phyloP scores from a whole-genome alignment of 2,888 invertebrate species.

The Syritta pipiens region DNA sequence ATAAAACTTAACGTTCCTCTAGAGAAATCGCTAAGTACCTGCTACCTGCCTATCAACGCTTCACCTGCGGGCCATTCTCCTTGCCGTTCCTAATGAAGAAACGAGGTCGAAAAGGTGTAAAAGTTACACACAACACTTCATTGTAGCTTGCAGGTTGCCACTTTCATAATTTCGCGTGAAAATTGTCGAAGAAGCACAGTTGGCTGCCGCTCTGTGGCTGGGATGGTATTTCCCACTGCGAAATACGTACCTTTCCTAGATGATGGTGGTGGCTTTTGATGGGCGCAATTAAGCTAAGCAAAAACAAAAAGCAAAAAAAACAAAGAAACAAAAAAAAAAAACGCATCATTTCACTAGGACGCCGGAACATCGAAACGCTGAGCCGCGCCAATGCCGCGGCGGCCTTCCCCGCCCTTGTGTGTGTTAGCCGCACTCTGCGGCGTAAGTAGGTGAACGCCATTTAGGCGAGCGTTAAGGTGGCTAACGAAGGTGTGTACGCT shows the following conservation, averaged over 20 bases:
- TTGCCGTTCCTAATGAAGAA: slow-evolving; percentile 59
- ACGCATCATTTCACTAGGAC: slow-evolving; percentile 58
- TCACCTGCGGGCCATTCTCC: slow-evolving; percentile 62
- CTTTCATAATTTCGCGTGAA: slow-evolving; percentile 66
- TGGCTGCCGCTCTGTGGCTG: slow-evolving; percentile 33
- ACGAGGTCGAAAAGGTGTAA: slow-evolving; percentile 68
- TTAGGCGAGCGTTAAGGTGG: slow-evolving; percentile 44
- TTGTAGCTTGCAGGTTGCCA: slow-evolving; percentile 62
- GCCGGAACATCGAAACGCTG: slow-evolving; percentile 1
- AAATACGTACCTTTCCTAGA: slow-evolving; percentile 28
- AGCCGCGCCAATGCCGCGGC: not conserved
- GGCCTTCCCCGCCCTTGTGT: slow-evolving; percentile 2
- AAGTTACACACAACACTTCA: slow-evolving; percentile 68
- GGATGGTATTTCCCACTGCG: slow-evolving; percentile 3
- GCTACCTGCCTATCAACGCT: slow-evolving; percentile 68
- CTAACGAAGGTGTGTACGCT: slow-evolving; percentile 67
- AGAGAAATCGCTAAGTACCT: slow-evolving; percentile 69
- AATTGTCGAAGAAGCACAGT: slow-evolving; percentile 63
- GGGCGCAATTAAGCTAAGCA: slow-evolving; percentile 63
- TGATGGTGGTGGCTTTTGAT: slow-evolving; percentile 36
- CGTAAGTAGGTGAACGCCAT: slow-evolving; percentile 50
- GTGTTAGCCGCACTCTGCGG: slow-evolving; percentile 35
- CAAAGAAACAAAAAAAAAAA: not conserved
- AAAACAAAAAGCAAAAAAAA: slow-evolving; percentile 32
- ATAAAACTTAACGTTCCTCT: slow-evolving; percentile 68